Percentiles rank a stretch among this genome's conserved stretches.
These are phyloP conservation scores for Ceyx melanurus DNA, from an alignment of 2,113 vertebrate genomes.

Conservation along the genomic window DNA sequence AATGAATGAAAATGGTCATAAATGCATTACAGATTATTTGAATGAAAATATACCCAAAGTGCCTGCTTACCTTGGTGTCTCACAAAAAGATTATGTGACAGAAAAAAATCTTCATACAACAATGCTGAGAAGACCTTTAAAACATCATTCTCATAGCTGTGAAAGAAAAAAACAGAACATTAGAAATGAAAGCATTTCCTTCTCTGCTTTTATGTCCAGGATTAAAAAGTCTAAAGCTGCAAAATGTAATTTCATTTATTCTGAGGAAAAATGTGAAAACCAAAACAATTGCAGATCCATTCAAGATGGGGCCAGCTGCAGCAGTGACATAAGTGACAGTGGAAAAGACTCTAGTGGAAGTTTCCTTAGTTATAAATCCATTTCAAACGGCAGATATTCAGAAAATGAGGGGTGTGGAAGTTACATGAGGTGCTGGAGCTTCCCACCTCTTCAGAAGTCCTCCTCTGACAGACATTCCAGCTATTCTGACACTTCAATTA, in stretches of 20 bases:
- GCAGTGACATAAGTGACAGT: constrained; percentile 38
- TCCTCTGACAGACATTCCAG: constrained; percentile 53
- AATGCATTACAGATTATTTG: constrained; percentile 55
- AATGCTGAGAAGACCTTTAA: constrained; percentile 69
- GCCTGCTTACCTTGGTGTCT: constrained; percentile 67
- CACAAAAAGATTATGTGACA: constrained; percentile 41
- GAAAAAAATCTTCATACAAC: constrained; percentile 54
- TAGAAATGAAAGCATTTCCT: constrained; percentile 74
- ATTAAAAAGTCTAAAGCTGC: constrained; percentile 67
- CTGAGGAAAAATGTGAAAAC: constrained; percentile 46
- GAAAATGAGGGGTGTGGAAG: constrained; percentile 54
- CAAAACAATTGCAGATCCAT: constrained; percentile 22
- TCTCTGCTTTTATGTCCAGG: constrained; percentile 68
- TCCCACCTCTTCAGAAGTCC: constrained; percentile 50
- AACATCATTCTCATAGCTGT: constrained; percentile 62
- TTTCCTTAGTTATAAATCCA: constrained; percentile 44
- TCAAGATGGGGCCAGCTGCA: constrained; percentile 37
- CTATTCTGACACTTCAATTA: constrained; percentile 50
- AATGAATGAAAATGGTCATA: constrained; percentile 48
- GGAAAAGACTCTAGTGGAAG: constrained; percentile 40
- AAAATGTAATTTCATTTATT: constrained; percentile 37
- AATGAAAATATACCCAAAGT: constrained; percentile 73
- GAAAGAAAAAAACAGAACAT: constrained; percentile 69
- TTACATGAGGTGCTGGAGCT: constrained; percentile 36
- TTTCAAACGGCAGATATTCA: constrained; percentile 34